Evolutionary conservation across 1,140 invertebrate genomes (phyloP), one percentile per base, ranked within the genome.

Genomic region (Oryctes rhinoceros): DNA sequence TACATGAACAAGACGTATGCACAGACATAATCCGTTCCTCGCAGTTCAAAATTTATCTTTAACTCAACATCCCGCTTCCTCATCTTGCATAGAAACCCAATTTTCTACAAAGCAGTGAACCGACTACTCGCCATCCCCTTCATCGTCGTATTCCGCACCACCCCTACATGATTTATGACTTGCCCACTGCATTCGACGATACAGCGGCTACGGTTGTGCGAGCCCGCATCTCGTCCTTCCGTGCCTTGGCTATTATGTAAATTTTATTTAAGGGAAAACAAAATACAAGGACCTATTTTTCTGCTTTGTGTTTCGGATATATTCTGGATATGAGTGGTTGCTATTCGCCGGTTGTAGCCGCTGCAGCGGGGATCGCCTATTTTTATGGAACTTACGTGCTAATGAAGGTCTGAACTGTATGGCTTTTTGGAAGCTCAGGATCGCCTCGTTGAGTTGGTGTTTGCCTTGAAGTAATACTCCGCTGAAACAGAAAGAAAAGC

Each of bases 401-500:
- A 99, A 91, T 81, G 96, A 96, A 76, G 97, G 97, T 87, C 98
- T 92, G 89, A 95, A 99, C 86, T 96, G 93, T 86, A 99, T 98
- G 47, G 98, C 97, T 80, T 93, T 91, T 87, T 96, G 93, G 89
- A 98, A 99, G 88, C 95, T 97, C 86, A 94, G 91, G 82, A 99
- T 94, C 67, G 97, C 97, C 87, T 97, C 95, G 83, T 96, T 92
- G 86, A 94, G 94, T 84, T 96, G 91, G 84, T 94, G 94, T 89
- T 96, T 94, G 83, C 96, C 95, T 90, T 98, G 97, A 83, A 97
- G 92, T 84, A 99, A 90, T 85, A 98, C 95, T 79, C 97, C 97
- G 86, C 97, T 99, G 93, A 74, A 93, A 94, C 89, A 90, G 90
- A 76, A 44, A 48, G 39, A 44, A 76, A 76, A 76, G 35, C 9